A percentile compares a stretch with the other conserved stretches of the same genome.
phyloP scores from a whole-genome alignment of 2,113 vertebrate species.

The Megaceryle torquata region DNA sequence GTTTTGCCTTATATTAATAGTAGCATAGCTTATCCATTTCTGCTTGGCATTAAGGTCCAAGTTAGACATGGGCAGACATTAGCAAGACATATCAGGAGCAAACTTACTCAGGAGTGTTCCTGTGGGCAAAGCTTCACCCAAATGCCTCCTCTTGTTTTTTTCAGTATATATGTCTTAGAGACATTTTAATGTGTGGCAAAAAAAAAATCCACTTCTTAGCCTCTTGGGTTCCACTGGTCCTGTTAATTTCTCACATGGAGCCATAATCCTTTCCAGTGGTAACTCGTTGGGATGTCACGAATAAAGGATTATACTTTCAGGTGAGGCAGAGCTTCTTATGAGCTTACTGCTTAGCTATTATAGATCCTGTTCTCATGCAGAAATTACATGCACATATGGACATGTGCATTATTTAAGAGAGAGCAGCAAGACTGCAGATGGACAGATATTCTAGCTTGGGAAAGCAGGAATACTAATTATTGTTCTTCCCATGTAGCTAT shows the following conservation, averaged over 20 bases:
- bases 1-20: neutral
- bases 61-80: neutral
- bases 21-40: neutral
- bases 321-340: constrained; percentile 30
- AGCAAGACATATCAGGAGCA: neutral
- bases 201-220: neutral
- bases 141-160: neutral
- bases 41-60: neutral
- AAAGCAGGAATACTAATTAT: neutral
- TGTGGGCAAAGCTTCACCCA: neutral
- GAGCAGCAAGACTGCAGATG: neutral
- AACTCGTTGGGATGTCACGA: constrained; percentile 15
- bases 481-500: neutral
- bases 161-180: neutral
- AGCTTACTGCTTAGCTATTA: neutral
- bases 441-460: neutral
- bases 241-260: neutral
- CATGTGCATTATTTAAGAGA: neutral
- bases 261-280: constrained; percentile 36
- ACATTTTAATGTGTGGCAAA: neutral
- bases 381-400: neutral
- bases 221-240: neutral
- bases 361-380: neutral
- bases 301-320: constrained; percentile 37
- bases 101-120: neutral